Percentiles rank a stretch among this genome's conserved stretches.
phyloP scores from a whole-genome alignment of 2,797 vertebrate genomes.

The Ptychobarbus kaznakovi region DNA sequence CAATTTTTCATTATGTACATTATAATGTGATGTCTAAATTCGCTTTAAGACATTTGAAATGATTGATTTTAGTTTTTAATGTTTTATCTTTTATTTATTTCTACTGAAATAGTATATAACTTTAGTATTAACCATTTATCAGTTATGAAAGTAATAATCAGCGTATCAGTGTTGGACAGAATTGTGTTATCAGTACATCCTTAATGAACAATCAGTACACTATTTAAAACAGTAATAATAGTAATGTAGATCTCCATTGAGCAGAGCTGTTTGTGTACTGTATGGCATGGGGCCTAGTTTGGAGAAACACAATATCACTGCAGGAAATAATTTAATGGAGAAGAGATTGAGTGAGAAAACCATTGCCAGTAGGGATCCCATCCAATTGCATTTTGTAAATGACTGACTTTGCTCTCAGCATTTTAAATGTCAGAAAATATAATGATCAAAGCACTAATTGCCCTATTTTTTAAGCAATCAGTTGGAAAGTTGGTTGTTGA shows the following conservation, averaged over 20 bases:
- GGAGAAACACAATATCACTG: conserved; percentile 14
- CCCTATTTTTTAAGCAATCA: conserved; percentile 49
- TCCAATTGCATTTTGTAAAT: conserved; percentile 45
- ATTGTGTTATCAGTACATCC: neutral
- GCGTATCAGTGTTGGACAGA: neutral
- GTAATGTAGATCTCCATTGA: conserved; percentile 1
- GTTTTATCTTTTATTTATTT: neutral
- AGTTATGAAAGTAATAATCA: neutral
- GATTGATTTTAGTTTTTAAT: neutral
- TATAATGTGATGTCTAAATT: neutral
- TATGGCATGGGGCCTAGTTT: conserved; percentile 5
- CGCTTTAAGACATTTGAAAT: neutral
- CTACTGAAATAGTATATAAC: neutral
- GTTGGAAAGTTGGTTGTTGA: conserved; percentile 51
- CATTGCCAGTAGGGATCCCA: conserved; percentile 25
- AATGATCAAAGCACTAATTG: conserved; percentile 57
- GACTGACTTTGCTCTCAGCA: conserved; percentile 32
- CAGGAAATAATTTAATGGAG: neutral
- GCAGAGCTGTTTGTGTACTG: conserved; percentile 18
- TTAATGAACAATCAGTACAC: neutral
- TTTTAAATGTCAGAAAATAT: conserved; percentile 53
- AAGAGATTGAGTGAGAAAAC: conserved; percentile 9
- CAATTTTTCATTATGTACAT: neutral
- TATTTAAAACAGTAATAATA: neutral
- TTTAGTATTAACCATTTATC: neutral